Percentiles rank a stretch among this genome's conserved stretches.
These are phyloP conservation scores for Macrotrachela quadricornifera DNA, from an alignment of 1,140 invertebrate species.

Conservation along the genomic window DNA sequence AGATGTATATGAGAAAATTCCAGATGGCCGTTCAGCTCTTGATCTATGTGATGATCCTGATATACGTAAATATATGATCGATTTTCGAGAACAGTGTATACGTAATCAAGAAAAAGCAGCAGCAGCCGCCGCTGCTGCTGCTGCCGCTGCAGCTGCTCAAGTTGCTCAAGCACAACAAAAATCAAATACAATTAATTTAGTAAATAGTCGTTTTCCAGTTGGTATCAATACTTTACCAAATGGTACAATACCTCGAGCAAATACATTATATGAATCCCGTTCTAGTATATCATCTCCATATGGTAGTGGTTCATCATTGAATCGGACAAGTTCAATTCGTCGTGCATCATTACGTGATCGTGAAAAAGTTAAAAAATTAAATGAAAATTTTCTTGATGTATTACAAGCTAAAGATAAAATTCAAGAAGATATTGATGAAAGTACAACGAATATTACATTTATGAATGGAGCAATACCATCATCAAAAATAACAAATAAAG, in stretches of 20 bases:
- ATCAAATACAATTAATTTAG: no score
- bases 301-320: background rate
- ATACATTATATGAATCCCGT: background rate
- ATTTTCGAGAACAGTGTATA: background rate
- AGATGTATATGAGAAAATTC: background rate
- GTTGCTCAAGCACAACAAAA: background rate
- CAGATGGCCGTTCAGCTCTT: background rate
- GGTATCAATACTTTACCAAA: background rate
- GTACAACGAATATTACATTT: no score
- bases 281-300: background rate
- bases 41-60: slow-evolving; percentile 7
- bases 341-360: slow-evolving; percentile 4
- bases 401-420: background rate
- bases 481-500: no score
- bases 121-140: background rate
- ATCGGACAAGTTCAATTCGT: background rate
- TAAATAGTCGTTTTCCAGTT: background rate
- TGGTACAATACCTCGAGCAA: background rate
- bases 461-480: no score
- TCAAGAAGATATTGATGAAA: no score
- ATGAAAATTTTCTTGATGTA: slow-evolving; percentile 6
- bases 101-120: background rate
- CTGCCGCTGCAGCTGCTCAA: background rate
- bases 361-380: slow-evolving; percentile 4
- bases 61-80: slow-evolving; percentile 1